Evolutionary conservation across 2,888 invertebrate species (phyloP).

Genomic region (Apamea monoglypha): DNA sequence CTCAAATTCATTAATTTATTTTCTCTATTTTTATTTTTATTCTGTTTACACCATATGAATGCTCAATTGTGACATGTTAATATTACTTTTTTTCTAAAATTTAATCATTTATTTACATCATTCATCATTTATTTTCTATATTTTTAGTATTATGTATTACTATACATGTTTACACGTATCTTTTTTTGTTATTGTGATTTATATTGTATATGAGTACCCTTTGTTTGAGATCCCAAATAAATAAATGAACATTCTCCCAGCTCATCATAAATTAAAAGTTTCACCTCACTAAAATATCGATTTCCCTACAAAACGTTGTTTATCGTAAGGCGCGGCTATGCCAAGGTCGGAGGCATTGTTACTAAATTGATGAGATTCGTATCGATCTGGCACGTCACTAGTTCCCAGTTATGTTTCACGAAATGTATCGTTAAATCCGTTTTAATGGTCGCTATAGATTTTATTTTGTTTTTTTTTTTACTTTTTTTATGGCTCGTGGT

Average conservation of each 20-base stretch:
- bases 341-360: conserved; percentile 63
- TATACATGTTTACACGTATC: too few species aligned
- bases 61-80: too few species aligned
- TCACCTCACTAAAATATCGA: conserved; percentile 52
- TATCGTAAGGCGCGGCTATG: conserved; percentile 60
- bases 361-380: conserved; percentile 59
- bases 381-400: conserved; percentile 57
- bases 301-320: conserved; percentile 48
- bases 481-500: conserved; percentile 37
- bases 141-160: too few species aligned
- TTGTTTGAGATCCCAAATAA: neutral
- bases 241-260: neutral
- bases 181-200: neutral
- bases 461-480: conserved; percentile 35
- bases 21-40: too few species aligned
- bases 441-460: conserved; percentile 45
- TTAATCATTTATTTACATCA: too few species aligned
- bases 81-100: too few species aligned
- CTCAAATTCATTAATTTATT: too few species aligned
- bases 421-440: conserved; percentile 57
- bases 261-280: conserved; percentile 29
- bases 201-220: neutral
- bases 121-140: too few species aligned
- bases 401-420: conserved; percentile 47
- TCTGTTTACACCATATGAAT: too few species aligned